Base-by-base conservation (phyloP, 1,140 invertebrate genomes). In the Pogonus chalceus region DNA sequence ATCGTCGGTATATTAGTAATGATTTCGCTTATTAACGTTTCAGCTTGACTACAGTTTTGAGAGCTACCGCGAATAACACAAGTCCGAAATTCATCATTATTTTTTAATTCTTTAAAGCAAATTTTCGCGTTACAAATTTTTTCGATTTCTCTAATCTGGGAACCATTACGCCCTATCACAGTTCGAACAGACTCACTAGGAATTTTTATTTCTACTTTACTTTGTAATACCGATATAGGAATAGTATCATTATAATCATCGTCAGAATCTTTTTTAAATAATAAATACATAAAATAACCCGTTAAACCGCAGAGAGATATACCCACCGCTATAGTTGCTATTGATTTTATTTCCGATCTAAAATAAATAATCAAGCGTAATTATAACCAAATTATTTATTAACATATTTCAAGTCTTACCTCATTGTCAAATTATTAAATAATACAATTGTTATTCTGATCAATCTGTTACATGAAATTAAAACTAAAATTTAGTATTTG, bases 71-170 rank as follows among this genome's bases (percentile, higher is more conserved):
- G 70, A 37, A 91, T 85, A 1, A 82, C 66, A 56, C 87, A 87
- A 18, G 79, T 72, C 55, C 77, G 69, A 10, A 74, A 65, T 0
- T 77, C 74, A 22, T 77, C 69, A 20, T 73, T 67, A 20, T 67
- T 65, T 65, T 74, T 67, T 69, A 72, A 56, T 67, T 72, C 61
- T 69, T 63, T 67, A 58, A 89, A 88, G 63, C 78, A 76, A 46
- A 92, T 83, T 57, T 72, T 73, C 2, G 87, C 83, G 35, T 79
- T 77, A 0, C 84, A 83, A 58, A 78, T 78, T 43, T 79, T 70
- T 65, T 90, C 79, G 60, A 93, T 80, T 52, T 81, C 69, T 65
- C 83, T 85, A 31, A 90, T 79, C 57, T 79, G 80, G 10, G 69
- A 67, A 4, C 87, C 87, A 55, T 71, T 76, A 57, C 82, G 74